These are phyloP conservation scores for Thamnophis elegans DNA, from an alignment of 2,797 vertebrate genomes.

Conservation along the genomic window DNA sequence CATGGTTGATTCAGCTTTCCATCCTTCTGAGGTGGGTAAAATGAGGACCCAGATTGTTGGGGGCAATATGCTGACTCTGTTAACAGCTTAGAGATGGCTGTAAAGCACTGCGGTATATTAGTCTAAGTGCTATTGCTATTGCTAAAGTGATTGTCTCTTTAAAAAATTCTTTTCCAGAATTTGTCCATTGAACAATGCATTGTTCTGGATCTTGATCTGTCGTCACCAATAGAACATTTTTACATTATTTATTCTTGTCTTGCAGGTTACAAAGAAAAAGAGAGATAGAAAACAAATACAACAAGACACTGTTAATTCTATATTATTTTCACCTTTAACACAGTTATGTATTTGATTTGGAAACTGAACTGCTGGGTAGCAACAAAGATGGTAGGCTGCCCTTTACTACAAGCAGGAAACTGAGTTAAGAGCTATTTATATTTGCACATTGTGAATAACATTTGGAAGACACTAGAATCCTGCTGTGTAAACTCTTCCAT, in stretches of 20 bases:
- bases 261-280: conserved; percentile 29
- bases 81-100: no score
- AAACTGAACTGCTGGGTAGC: conserved; percentile 22
- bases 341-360: conserved; percentile 14
- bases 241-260: conserved; percentile 41
- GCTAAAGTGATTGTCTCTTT: conserved; percentile 43
- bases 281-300: background rate
- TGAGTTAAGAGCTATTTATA: conserved; percentile 13
- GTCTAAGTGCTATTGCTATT: no score
- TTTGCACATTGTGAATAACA: conserved; percentile 35
- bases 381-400: background rate
- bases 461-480: conserved; percentile 31
- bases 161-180: conserved; percentile 39
- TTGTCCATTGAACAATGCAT: conserved; percentile 45
- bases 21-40: no score
- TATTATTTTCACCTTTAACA: conserved; percentile 33
- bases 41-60: no score
- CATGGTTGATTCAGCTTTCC: no score
- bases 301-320: conserved; percentile 36
- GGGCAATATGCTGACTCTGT: no score
- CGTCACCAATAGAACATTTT: conserved; percentile 39
- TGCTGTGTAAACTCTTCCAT: conserved; percentile 24
- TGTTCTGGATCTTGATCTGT: conserved; percentile 42
- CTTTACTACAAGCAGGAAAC: conserved; percentile 20
- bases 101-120: no score